A percentile compares a stretch with the other conserved stretches of the same genome.
phyloP scores from a whole-genome alignment of 1,140 invertebrate genomes.

The Euura lappo region DNA sequence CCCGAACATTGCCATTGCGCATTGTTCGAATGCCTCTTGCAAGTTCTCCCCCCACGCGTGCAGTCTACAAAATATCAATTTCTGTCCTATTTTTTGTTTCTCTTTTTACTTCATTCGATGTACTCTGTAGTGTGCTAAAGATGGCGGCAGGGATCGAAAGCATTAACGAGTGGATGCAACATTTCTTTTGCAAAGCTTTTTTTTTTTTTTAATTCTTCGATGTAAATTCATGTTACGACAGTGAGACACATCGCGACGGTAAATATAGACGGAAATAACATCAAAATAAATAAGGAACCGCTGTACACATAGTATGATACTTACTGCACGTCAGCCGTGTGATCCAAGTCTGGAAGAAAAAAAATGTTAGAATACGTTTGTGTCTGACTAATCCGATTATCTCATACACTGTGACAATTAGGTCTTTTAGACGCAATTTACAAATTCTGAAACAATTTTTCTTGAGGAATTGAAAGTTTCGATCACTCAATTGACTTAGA shows the following conservation, averaged over 20 bases:
- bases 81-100: slow-evolving; percentile 2
- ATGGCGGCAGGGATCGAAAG: slow-evolving; percentile 4
- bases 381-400: no score
- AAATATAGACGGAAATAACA: background rate
- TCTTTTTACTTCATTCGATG: background rate
- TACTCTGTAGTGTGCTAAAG: slow-evolving; percentile 19
- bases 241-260: no score
- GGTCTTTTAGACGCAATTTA: no score
- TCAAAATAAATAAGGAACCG: slow-evolving; percentile 21
- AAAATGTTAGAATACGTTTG: slow-evolving; percentile 20
- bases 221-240: no score
- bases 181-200: background rate
- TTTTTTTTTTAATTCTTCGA: no score
- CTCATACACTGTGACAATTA: no score
- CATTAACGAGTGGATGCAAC: background rate
- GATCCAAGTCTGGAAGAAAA: slow-evolving; percentile 87
- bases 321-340: slow-evolving; percentile 97
- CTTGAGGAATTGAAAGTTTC: no score
- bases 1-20: slow-evolving; percentile 93
- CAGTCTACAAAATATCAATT: slow-evolving; percentile 65
- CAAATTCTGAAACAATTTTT: no score
- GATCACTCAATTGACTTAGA: no score
- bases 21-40: slow-evolving; percentile 94
- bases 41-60: slow-evolving; percentile 92
- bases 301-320: slow-evolving; percentile 48